Evolutionary conservation across 2,888 invertebrate genomes (phyloP).

Genomic region (Hemistola chrysoprasaria): DNA sequence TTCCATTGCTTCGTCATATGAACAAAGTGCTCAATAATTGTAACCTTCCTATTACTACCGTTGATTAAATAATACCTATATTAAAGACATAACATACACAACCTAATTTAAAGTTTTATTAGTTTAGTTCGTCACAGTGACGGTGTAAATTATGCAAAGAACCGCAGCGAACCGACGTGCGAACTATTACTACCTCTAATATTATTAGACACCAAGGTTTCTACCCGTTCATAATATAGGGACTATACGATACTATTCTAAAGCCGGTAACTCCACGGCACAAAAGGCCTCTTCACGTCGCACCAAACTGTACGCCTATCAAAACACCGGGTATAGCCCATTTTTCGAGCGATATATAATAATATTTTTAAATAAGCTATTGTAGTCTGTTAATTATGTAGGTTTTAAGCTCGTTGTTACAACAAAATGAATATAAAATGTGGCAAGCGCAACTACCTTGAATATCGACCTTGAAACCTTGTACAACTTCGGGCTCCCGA

Average conservation of each 20-base stretch:
- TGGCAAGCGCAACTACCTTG: constrained; percentile 17
- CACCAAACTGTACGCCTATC: too few species aligned
- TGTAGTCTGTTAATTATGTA: too few species aligned
- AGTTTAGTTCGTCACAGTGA: constrained; percentile 22
- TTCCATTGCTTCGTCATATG: too few species aligned
- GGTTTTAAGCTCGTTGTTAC: too few species aligned
- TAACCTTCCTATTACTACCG: too few species aligned
- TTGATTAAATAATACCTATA: too few species aligned
- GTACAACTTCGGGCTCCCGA: constrained; percentile 21
- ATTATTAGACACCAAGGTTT: constrained; percentile 33
- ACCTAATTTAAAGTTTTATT: constrained; percentile 22
- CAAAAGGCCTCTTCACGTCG: too few species aligned
- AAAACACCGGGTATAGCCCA: too few species aligned
- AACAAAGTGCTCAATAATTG: too few species aligned
- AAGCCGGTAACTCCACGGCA: too few species aligned
- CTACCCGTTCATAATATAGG: constrained; percentile 1
- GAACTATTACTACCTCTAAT: constrained; percentile 52
- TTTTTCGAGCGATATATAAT: too few species aligned
- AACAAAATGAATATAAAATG: constrained; percentile 1
- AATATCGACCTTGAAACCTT: constrained; percentile 30
- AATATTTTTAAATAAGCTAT: too few species aligned
- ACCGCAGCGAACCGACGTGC: constrained; percentile 39
- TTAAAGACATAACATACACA: not conserved
- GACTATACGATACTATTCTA: not conserved
- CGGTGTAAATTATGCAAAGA: constrained; percentile 41